Percentiles rank a stretch among this genome's conserved stretches.
Evolutionary conservation across 1,140 invertebrate species (phyloP).

Genomic region (Heliconius hermathena): DNA sequence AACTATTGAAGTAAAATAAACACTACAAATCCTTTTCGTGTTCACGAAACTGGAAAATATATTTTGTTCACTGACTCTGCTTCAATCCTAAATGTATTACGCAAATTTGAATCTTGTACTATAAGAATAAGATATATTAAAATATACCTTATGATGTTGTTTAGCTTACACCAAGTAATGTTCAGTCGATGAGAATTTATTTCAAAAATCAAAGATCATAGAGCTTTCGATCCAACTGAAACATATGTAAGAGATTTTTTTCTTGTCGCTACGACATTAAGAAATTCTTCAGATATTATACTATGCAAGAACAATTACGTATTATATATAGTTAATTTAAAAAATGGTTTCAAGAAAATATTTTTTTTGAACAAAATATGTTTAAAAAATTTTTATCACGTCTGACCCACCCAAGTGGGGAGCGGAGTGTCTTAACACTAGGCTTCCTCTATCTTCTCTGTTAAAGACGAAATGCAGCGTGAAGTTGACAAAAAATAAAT

Average conservation of each 20-base stretch:
- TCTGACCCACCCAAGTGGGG: no score
- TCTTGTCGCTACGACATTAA: no score
- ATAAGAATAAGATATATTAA: background rate
- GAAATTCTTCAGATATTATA: no score
- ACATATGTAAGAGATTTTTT: no score
- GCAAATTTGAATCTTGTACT: background rate
- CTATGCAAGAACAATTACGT: no score
- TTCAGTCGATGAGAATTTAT: background rate
- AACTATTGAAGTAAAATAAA: background rate
- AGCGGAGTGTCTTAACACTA: no score
- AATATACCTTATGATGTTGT: background rate
- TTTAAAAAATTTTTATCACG: no score
- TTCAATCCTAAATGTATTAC: background rate
- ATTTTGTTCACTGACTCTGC: background rate
- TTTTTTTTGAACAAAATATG: no score
- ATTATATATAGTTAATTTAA: no score
- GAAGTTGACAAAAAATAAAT: background rate
- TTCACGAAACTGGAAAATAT: constrained; percentile 2
- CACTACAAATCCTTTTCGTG: background rate
- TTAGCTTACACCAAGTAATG: background rate
- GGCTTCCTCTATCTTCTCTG: no score
- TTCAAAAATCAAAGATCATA: background rate
- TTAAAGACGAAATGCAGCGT: no score
- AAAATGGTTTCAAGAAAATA: no score
- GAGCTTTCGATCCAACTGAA: background rate